These are phyloP conservation scores for Apis laboriosa DNA, from an alignment of 1,140 invertebrate species.

Conservation along the genomic window DNA sequence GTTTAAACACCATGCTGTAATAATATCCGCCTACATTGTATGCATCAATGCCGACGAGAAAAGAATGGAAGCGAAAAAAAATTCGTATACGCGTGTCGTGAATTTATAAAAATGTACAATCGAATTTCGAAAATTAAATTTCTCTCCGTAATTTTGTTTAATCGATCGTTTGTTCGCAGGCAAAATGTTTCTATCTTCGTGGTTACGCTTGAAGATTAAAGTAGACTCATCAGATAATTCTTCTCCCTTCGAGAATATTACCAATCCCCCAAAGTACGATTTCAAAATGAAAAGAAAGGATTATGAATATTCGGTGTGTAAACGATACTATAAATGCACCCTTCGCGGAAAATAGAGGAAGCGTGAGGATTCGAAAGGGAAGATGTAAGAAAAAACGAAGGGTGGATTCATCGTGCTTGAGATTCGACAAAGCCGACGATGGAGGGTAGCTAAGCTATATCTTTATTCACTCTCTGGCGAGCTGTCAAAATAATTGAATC, in stretches of 20 bases:
- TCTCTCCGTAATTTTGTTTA: no score
- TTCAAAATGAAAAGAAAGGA: background rate
- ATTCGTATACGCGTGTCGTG: background rate
- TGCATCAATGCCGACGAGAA: background rate
- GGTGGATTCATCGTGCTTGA: background rate
- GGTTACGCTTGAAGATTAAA: background rate
- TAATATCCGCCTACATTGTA: background rate
- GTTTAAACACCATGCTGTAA: constrained; percentile 7
- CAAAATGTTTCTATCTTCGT: no score
- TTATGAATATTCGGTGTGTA: background rate
- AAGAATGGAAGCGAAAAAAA: no score
- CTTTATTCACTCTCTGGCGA: background rate
- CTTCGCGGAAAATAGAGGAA: background rate
- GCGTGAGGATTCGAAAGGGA: background rate
- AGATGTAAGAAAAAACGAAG: background rate
- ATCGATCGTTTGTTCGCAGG: no score
- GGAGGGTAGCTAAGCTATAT: background rate
- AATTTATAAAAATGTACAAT: no score
- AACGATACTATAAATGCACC: background rate
- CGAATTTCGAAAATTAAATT: no score
- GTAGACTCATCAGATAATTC: background rate
- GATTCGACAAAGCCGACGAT: background rate
- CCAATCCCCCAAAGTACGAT: background rate
- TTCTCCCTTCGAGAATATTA: background rate
- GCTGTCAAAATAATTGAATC: constrained; percentile 22